Percentiles rank a stretch among this genome's conserved stretches.
Conservation (phyloP, 2,113 vertebrate genomes). For the Colistium nudipinnis region DNA sequence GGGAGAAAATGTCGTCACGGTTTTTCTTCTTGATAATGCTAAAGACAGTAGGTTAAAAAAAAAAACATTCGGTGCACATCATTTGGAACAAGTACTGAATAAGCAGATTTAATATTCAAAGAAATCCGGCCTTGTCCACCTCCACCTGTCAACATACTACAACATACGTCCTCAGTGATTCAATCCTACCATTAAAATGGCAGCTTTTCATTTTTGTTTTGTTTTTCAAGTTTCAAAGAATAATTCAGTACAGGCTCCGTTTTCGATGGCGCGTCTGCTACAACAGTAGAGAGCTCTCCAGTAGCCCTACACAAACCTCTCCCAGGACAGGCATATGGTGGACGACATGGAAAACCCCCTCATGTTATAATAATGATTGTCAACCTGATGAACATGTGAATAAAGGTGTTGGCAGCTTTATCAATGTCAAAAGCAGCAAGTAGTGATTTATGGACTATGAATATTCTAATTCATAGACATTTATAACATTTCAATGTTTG, state of each 20-base stretch:
- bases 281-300: conserved; percentile 53
- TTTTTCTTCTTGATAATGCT: conserved; percentile 13
- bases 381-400: conserved; percentile 18
- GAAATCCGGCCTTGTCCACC: conserved; percentile 12
- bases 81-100: conserved; percentile 20
- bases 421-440: conserved; percentile 33
- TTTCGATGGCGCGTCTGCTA: conserved; percentile 49
- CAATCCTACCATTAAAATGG: conserved; percentile 9
- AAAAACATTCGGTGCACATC: conserved; percentile 20
- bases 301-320: conserved; percentile 63
- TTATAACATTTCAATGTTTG: no score
- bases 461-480: no score
- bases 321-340: conserved; percentile 64
- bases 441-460: no score
- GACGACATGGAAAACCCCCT: conserved; percentile 30
- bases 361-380: conserved; percentile 22
- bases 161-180: conserved; percentile 37
- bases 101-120: conserved; percentile 31
- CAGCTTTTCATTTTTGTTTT: conserved; percentile 30
- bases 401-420: conserved; percentile 37
- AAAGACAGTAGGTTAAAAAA: conserved; percentile 21
- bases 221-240: conserved; percentile 72
- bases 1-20: not conserved
- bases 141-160: conserved; percentile 29
- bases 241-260: conserved; percentile 62